phyloP scores from a whole-genome alignment of 1,140 invertebrate genomes.

The Musca domestica region DNA sequence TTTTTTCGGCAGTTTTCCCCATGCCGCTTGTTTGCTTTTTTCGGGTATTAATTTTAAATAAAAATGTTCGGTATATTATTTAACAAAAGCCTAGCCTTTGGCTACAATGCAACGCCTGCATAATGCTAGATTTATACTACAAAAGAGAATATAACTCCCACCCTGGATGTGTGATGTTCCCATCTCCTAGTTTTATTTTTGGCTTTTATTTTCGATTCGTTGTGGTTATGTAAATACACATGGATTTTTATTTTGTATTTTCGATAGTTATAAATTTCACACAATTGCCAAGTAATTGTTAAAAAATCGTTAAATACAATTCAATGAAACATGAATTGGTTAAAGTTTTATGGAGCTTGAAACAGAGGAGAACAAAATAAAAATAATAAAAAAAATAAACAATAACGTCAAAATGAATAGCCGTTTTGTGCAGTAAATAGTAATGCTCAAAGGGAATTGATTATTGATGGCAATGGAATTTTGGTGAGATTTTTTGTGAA shows the following conservation, averaged over 20 bases:
- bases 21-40: neutral
- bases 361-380: neutral
- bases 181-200: too few relatives aligned
- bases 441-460: too few relatives aligned
- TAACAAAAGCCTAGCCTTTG: slow-evolving; percentile 9
- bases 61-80: neutral
- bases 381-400: neutral
- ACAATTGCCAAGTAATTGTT: slow-evolving; percentile 15
- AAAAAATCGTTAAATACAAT: slow-evolving; percentile 12
- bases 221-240: slow-evolving; percentile 7
- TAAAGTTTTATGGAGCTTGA: slow-evolving; percentile 5
- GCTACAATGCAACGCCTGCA: slow-evolving; percentile 15
- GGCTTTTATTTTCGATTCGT: too few relatives aligned
- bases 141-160: neutral
- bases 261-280: slow-evolving; percentile 15
- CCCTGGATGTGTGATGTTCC: too few relatives aligned
- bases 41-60: slow-evolving; percentile 12
- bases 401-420: neutral
- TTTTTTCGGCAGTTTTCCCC: slow-evolving; percentile 1
- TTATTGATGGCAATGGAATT: too few relatives aligned
- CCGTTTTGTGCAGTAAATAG: too few relatives aligned
- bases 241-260: neutral
- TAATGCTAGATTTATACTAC: neutral
- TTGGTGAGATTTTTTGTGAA: too few relatives aligned
- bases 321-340: neutral